These are phyloP conservation scores for Ypsolopha scabrella DNA, from an alignment of 2,888 invertebrate species.

Conservation along the genomic window DNA sequence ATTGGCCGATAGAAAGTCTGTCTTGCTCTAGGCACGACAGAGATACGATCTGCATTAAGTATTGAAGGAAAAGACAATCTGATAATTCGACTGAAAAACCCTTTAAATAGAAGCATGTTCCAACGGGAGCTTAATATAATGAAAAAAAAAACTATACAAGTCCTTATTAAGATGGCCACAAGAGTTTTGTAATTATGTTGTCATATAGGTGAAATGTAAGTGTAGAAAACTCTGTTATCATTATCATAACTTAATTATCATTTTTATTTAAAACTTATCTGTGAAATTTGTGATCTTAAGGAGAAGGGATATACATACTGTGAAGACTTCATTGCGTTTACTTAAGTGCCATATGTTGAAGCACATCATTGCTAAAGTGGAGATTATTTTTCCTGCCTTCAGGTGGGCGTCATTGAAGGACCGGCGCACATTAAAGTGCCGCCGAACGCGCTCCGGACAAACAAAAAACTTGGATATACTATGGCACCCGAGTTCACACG, in stretches of 20 bases:
- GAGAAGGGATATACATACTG: conserved; percentile 57
- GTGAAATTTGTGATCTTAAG: conserved; percentile 26
- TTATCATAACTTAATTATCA: neutral
- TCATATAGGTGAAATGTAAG: too few relatives aligned
- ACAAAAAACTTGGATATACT: conserved; percentile 38
- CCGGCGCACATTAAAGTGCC: conserved; percentile 62
- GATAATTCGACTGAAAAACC: too few relatives aligned
- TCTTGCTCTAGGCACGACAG: too few relatives aligned
- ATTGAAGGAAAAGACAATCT: too few relatives aligned
- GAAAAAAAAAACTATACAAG: too few relatives aligned
- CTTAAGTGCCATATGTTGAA: conserved; percentile 37
- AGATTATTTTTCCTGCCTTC: conserved; percentile 71
- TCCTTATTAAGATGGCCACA: too few relatives aligned
- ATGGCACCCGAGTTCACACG: conserved; percentile 30
- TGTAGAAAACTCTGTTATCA: neutral
- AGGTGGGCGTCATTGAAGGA: conserved; percentile 70
- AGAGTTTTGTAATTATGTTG: too few relatives aligned
- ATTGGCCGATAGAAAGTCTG: too few relatives aligned
- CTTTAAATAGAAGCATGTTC: too few relatives aligned
- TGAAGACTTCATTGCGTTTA: conserved; percentile 51
- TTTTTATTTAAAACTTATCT: neutral
- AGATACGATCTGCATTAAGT: too few relatives aligned
- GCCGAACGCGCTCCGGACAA: conserved; percentile 56
- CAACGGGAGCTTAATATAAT: too few relatives aligned
- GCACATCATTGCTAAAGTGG: conserved; percentile 68